Evolutionary conservation across 2,113 vertebrate genomes (phyloP).

Genomic region (Calidris pugnax): DNA sequence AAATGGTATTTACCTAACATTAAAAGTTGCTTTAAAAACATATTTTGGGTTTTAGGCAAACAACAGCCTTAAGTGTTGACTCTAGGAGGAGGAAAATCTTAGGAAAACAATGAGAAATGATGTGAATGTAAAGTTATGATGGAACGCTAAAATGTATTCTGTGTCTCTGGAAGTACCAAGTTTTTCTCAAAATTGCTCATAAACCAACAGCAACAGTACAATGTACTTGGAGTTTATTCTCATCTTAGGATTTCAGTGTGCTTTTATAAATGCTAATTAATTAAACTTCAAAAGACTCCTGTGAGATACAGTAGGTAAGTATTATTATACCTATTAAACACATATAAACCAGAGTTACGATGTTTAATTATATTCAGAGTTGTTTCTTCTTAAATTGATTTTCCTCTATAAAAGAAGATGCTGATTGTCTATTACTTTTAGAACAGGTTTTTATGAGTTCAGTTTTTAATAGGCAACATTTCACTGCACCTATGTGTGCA

Average conservation of each 20-base stretch:
- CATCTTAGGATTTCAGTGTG: not conserved
- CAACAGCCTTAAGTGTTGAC: not conserved
- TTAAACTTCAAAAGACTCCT: slow-evolving; percentile 45
- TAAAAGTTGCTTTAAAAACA: slow-evolving; percentile 3
- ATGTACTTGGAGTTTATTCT: not conserved
- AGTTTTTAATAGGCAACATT: slow-evolving; percentile 47
- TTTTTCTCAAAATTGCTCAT: slow-evolving; percentile 3
- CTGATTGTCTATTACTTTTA: slow-evolving; percentile 43
- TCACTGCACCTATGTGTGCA: not conserved
- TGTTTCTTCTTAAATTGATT: slow-evolving; percentile 49
- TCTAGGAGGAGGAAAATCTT: not conserved
- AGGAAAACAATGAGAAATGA: not conserved
- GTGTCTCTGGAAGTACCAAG: not conserved
- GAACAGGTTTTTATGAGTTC: slow-evolving; percentile 39
- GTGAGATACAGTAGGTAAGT: slow-evolving; percentile 50
- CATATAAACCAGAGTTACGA: slow-evolving; percentile 49
- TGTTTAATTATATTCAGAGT: slow-evolving; percentile 50
- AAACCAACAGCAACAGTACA: slow-evolving; percentile 23
- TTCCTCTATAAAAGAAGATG: slow-evolving; percentile 44
- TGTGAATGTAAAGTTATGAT: not conserved
- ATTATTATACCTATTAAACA: slow-evolving; percentile 62
- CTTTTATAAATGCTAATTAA: slow-evolving; percentile 58
- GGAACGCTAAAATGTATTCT: not conserved
- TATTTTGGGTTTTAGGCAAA: not conserved
- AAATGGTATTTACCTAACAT: not conserved